Evolutionary conservation across 2,888 invertebrate species (phyloP), one percentile per base, ranked within the genome.

Genomic region (Lithophane socia): DNA sequence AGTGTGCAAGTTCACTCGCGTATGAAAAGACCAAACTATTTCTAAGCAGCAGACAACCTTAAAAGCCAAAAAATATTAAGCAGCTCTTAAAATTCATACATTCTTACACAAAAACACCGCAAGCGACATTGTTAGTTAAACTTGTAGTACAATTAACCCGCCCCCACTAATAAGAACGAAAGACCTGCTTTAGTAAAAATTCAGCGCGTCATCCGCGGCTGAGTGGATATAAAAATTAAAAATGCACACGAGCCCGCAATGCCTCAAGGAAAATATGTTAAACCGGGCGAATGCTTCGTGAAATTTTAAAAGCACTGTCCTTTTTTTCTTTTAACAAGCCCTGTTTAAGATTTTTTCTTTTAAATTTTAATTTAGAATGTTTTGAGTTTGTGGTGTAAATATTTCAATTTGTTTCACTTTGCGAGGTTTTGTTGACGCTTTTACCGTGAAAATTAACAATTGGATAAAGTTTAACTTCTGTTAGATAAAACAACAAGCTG

Each of bases 181-280:
- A 94, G 92, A 92, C 92, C 91, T 83, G 87, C 88, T 92, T 95
- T 94, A 95, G 94, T 96, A 95, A 96, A 96, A 95, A 95, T 96
- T 96, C 94, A 96, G 84, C 90, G 91, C 93, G 95, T 94, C 96
- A 95, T 95, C 93, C 91, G 86, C 89, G 89, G 90, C 90, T 90
- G 92, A 91, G 92, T 91, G 93, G 94, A 87, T 91, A 93, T 96
- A 93, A 96, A 95, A 93, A 95, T 96, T 96, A 96, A 96, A 96
- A 93, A 95, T 95, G 96, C 95, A 96, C 96, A 95, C 94, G 90
- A 91, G 92, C 86, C 91, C 87, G 86, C 90, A 90, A 89, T 90
- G 94, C 94, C 95, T 94, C 93, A 94, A 95, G 95, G 94, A 96
- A 96, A 95, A 94, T 91, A 93, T 94, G 94, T 92, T 92, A 87